Percentiles rank a stretch among this genome's conserved stretches.
Conservation (phyloP, 2,797 vertebrate genomes). For the Acanthurus leucopareius region DNA sequence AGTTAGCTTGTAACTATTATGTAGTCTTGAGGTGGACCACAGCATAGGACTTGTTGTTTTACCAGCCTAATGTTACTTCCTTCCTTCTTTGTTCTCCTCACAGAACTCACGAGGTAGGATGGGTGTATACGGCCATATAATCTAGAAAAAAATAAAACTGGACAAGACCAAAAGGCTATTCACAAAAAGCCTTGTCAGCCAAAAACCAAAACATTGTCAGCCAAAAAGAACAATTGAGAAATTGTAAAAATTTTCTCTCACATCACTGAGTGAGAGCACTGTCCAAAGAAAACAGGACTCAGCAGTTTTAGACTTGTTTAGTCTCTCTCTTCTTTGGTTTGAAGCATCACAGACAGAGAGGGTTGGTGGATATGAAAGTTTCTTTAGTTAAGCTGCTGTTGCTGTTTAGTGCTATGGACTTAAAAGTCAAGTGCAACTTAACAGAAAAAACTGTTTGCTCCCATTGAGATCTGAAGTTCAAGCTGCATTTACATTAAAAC, state of each 20-base stretch:
- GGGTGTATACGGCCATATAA: slow-evolving; percentile 2
- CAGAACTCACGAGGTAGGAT: neutral
- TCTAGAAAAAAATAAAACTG: neutral
- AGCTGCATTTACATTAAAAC: neutral
- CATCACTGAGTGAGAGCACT: neutral
- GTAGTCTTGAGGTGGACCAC: neutral
- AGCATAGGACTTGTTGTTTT: slow-evolving; percentile 29
- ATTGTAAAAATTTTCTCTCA: neutral
- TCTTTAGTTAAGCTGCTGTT: neutral
- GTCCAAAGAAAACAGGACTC: neutral
- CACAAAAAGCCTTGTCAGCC: neutral
- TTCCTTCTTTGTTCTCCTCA: slow-evolving; percentile 37
- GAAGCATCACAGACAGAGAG: neutral
- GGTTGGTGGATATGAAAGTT: neutral
- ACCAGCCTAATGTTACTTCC: slow-evolving; percentile 21
- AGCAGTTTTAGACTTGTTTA: neutral
- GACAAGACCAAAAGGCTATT: neutral
- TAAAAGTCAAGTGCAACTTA: neutral
- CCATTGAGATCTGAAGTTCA: neutral
- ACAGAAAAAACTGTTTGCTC: neutral
- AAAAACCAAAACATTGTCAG: too few species aligned
- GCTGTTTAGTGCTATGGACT: neutral
- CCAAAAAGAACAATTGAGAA: neutral
- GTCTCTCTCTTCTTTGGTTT: neutral
- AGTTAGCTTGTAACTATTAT: neutral